Evolutionary conservation across 1,140 invertebrate genomes (phyloP).

Genomic region (Callitettix versicolor): DNA sequence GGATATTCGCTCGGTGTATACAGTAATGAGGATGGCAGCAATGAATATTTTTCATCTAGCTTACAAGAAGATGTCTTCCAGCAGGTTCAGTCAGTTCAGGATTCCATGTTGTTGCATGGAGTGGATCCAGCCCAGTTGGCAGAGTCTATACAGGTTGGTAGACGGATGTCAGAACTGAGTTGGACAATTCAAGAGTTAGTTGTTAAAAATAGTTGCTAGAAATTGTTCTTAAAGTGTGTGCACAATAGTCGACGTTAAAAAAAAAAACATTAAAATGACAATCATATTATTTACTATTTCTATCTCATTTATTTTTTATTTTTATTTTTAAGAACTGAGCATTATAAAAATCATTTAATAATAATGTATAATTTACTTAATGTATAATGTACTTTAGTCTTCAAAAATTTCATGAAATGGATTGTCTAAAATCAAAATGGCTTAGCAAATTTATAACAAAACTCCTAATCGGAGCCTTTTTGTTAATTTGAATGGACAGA

Average conservation of each 20-base stretch:
- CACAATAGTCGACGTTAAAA: not conserved
- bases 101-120: slow-evolving; percentile 54
- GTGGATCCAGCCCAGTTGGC: slow-evolving; percentile 52
- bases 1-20: slow-evolving; percentile 17
- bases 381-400: no score
- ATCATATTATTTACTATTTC: no score
- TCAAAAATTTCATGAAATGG: no score
- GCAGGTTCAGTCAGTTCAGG: slow-evolving; percentile 49
- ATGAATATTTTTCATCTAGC: slow-evolving; percentile 57
- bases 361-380: no score
- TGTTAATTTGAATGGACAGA: no score
- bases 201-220: not conserved
- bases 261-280: not conserved
- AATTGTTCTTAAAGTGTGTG: not conserved
- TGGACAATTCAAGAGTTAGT: not conserved
- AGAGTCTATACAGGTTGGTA: slow-evolving; percentile 38
- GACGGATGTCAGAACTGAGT: not conserved
- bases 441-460: no score
- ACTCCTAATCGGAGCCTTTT: no score
- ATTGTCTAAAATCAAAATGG: no score
- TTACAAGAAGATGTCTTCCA: slow-evolving; percentile 67
- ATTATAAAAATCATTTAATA: no score
- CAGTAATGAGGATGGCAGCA: slow-evolving; percentile 38
- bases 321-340: no score
- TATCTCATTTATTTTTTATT: no score